phyloP scores from a whole-genome alignment of 1,140 invertebrate genomes.

The Ips nitidus region DNA sequence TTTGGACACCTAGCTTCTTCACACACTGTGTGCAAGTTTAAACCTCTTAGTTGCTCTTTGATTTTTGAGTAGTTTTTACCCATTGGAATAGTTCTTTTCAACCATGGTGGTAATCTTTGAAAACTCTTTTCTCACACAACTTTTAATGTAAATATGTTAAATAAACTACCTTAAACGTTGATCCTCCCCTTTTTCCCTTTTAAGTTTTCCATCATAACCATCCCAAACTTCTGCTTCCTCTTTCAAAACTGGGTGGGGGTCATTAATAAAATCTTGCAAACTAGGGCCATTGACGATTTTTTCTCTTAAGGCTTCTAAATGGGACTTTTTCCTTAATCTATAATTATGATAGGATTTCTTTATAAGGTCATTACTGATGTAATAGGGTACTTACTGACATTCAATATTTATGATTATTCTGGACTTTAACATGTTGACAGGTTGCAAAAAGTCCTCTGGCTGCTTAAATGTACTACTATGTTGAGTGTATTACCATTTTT shows the following conservation, averaged over 20 bases:
- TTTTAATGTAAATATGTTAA: not conserved
- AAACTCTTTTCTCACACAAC: not conserved
- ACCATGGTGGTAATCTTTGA: slow-evolving; percentile 83
- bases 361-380: not conserved
- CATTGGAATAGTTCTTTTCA: slow-evolving; percentile 93
- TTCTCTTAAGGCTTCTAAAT: slow-evolving; percentile 54
- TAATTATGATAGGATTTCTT: not conserved
- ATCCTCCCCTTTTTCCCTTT: slow-evolving; percentile 78
- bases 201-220: slow-evolving; percentile 80
- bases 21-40: slow-evolving; percentile 97
- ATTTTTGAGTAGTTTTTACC: slow-evolving; percentile 83
- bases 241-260: slow-evolving; percentile 54
- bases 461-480: no score
- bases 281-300: slow-evolving; percentile 63
- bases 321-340: slow-evolving; percentile 39
- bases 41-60: slow-evolving; percentile 81
- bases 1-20: slow-evolving; percentile 99
- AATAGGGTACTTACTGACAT: slow-evolving; percentile 1
- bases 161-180: slow-evolving; percentile 65
- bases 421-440: slow-evolving; percentile 1
- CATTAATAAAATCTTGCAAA: slow-evolving; percentile 65
- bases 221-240: slow-evolving; percentile 62
- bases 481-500: no score
- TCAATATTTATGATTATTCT: slow-evolving; percentile 3
- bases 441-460: not conserved